phyloP scores from a whole-genome alignment of 2,113 vertebrate species.

The Neotragus moschatus region DNA sequence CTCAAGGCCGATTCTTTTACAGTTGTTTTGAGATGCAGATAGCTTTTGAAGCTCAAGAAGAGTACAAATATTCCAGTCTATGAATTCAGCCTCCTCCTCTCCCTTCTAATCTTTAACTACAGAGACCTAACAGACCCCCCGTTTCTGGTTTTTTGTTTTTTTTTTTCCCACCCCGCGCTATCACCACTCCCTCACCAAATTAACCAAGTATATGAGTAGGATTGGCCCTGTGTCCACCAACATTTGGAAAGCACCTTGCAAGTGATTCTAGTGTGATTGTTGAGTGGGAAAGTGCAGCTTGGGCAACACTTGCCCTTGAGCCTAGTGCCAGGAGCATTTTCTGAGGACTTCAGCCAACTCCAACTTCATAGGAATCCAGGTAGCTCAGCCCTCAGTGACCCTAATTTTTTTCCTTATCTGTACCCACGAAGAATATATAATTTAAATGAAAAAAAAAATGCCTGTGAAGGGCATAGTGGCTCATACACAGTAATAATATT shows the following conservation, averaged over 20 bases:
- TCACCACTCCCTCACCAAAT: background rate
- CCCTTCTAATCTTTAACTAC: background rate
- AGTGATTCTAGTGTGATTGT: background rate
- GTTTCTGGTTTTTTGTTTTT: background rate
- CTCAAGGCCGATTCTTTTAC: background rate
- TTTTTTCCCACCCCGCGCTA: background rate
- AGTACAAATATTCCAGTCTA: background rate
- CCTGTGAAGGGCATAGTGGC: background rate
- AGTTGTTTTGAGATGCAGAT: background rate
- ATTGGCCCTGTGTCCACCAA: background rate
- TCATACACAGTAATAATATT: background rate
- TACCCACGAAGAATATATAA: background rate
- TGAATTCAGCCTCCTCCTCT: background rate
- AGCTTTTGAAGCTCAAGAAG: background rate
- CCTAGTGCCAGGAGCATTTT: accelerated
- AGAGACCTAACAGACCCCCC: background rate
- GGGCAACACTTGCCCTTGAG: background rate
- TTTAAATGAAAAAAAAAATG: background rate
- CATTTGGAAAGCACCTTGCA: background rate
- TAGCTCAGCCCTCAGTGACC: accelerated
- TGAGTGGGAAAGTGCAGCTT: background rate
- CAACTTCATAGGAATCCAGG: background rate
- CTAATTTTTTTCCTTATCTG: background rate
- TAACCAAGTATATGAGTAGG: background rate
- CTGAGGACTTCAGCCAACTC: background rate